Conservation (phyloP, 2,797 vertebrate genomes). For the Anabacerthia variegaticeps region DNA sequence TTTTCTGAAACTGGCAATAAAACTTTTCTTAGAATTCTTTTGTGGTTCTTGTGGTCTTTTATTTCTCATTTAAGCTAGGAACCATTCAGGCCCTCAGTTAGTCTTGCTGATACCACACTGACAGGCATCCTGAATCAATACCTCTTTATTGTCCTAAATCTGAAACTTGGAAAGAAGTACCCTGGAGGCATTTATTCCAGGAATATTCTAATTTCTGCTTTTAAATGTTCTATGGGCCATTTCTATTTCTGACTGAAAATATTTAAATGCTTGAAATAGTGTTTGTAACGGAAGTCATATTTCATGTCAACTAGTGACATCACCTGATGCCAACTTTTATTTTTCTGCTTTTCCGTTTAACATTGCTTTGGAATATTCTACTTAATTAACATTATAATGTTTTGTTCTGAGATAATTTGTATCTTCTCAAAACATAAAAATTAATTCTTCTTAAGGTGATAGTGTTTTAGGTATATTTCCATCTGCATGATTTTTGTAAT, state of each 20-base stretch:
- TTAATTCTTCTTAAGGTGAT: not conserved
- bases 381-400: slow-evolving; percentile 52
- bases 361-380: slow-evolving; percentile 30
- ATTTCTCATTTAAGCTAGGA: not conserved
- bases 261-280: not conserved
- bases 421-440: slow-evolving; percentile 30
- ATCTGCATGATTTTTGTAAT: slow-evolving; percentile 35
- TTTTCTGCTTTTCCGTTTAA: not conserved
- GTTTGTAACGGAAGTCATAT: not conserved
- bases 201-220: not conserved
- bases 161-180: not conserved
- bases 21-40: not conserved
- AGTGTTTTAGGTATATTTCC: slow-evolving; percentile 29
- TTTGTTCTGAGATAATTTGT: not conserved
- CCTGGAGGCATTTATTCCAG: not conserved
- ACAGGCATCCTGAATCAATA: not conserved
- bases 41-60: not conserved
- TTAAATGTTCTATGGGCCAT: not conserved
- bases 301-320: not conserved
- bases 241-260: not conserved
- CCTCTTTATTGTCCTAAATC: not conserved
- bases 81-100: not conserved
- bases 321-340: not conserved
- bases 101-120: not conserved
- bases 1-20: not conserved